phyloP scores from a whole-genome alignment of 2,888 invertebrate genomes.

The Furcula furcula region DNA sequence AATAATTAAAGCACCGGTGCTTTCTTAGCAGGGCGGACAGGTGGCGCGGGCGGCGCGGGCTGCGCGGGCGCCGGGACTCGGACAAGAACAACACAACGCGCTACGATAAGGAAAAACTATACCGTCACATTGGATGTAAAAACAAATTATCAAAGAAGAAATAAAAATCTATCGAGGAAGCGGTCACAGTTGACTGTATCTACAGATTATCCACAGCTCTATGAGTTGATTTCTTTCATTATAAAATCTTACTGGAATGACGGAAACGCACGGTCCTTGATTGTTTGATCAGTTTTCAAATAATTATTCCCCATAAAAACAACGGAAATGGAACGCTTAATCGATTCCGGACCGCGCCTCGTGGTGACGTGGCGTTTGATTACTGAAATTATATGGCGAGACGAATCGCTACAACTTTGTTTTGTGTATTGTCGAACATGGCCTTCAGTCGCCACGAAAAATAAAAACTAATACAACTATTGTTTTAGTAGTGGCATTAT shows the following conservation, averaged over 20 bases:
- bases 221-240: conserved; percentile 62
- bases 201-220: conserved; percentile 71
- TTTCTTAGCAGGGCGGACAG: conserved; percentile 60
- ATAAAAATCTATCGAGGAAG: conserved; percentile 74
- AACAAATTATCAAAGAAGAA: conserved; percentile 76
- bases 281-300: conserved; percentile 74
- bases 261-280: conserved; percentile 69
- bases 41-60: conserved; percentile 37
- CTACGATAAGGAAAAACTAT: conserved; percentile 54
- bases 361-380: conserved; percentile 73
- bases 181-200: conserved; percentile 77
- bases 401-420: conserved; percentile 72
- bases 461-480: conserved; percentile 78
- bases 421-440: conserved; percentile 70
- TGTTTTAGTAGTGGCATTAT: conserved; percentile 78
- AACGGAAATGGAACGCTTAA: conserved; percentile 77
- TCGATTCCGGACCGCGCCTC: conserved; percentile 74
- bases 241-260: conserved; percentile 57
- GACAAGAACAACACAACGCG: conserved; percentile 50
- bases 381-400: conserved; percentile 78
- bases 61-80: conserved; percentile 31
- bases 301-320: conserved; percentile 74
- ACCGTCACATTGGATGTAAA: conserved; percentile 67
- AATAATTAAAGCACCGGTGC: conserved; percentile 71
- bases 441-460: conserved; percentile 68